phyloP scores from a whole-genome alignment of 2,797 vertebrate species.

The Silurus lanzhouensis region DNA sequence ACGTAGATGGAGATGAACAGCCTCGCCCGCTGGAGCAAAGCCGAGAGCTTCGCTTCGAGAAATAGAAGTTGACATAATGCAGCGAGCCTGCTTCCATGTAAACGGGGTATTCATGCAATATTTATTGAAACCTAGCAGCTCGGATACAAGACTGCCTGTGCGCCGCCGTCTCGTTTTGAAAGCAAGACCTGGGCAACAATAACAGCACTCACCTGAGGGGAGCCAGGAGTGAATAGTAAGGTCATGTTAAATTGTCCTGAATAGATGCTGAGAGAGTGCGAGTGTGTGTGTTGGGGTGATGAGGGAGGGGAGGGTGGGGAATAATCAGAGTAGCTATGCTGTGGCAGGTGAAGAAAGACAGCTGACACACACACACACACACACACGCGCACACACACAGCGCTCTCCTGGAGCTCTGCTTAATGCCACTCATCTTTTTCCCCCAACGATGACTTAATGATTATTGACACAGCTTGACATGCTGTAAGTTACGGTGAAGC shows the following conservation, averaged over 20 bases:
- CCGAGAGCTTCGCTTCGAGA: constrained; percentile 23
- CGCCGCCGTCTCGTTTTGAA: constrained; percentile 45
- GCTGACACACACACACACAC: constrained; percentile 20
- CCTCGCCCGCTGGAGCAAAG: background rate
- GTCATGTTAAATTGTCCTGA: constrained; percentile 41
- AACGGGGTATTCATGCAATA: constrained; percentile 51
- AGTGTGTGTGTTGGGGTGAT: background rate
- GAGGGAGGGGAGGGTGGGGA: background rate
- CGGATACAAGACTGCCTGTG: constrained; percentile 34
- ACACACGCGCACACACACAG: constrained; percentile 8
- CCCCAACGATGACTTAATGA: constrained; percentile 15
- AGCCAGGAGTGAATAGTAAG: constrained; percentile 30
- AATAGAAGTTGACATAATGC: constrained; percentile 42
- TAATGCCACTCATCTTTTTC: constrained; percentile 8
- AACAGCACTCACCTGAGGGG: constrained; percentile 43
- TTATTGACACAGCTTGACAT: constrained; percentile 21
- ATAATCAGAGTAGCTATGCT: constrained; percentile 12
- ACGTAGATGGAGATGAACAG: background rate
- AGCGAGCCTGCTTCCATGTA: constrained; percentile 41
- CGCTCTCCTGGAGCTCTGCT: constrained; percentile 28
- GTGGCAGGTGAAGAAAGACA: constrained; percentile 2
- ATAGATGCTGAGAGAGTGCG: constrained; percentile 15
- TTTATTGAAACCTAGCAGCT: constrained; percentile 38
- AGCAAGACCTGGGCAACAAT: constrained; percentile 33
- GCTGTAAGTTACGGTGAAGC: background rate